A percentile compares a stretch with the other conserved stretches of the same genome.
phyloP scores from a whole-genome alignment of 2,797 vertebrate species.

The Mastacembelus armatus region DNA sequence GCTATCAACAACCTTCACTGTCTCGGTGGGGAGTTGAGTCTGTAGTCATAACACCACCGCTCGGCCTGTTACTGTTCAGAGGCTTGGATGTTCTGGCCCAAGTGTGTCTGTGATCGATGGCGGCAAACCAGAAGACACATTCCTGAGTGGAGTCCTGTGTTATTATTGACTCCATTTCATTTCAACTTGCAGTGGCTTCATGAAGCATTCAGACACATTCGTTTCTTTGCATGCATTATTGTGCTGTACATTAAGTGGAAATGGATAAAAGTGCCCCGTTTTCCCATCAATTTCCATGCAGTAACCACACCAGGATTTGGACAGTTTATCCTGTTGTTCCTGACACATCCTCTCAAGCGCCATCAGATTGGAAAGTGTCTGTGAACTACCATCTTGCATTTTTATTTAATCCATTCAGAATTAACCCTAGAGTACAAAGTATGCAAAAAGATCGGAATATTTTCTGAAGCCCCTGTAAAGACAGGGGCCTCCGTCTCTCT shows the following conservation, averaged over 20 bases:
- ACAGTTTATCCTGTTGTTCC: background rate
- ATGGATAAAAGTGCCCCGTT: too few relatives aligned
- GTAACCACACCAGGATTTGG: slow-evolving; percentile 7
- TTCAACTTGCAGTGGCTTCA: slow-evolving; percentile 23
- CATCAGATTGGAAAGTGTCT: slow-evolving; percentile 11
- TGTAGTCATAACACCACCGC: slow-evolving; percentile 61
- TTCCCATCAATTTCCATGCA: too few relatives aligned
- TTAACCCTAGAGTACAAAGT: background rate
- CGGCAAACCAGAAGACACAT: slow-evolving; percentile 65
- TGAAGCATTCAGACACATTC: background rate
- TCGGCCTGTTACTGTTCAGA: slow-evolving; percentile 24
- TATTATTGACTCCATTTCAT: slow-evolving; percentile 65
- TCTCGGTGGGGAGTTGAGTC: slow-evolving; percentile 35
- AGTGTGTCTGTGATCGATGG: slow-evolving; percentile 34
- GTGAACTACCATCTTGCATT: too few relatives aligned
- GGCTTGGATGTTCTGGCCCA: slow-evolving; percentile 33
- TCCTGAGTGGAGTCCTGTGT: slow-evolving; percentile 53
- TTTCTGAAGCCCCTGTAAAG: slow-evolving; percentile 21
- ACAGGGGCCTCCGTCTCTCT: slow-evolving; percentile 42
- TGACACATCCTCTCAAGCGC: slow-evolving; percentile 3
- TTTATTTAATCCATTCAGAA: background rate
- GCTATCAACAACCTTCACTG: slow-evolving; percentile 49
- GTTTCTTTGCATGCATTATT: too few relatives aligned
- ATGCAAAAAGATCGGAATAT: background rate
- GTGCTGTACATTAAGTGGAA: too few relatives aligned